Evolutionary conservation across 2,113 vertebrate species (phyloP).

Genomic region (Lasiurus borealis): DNA sequence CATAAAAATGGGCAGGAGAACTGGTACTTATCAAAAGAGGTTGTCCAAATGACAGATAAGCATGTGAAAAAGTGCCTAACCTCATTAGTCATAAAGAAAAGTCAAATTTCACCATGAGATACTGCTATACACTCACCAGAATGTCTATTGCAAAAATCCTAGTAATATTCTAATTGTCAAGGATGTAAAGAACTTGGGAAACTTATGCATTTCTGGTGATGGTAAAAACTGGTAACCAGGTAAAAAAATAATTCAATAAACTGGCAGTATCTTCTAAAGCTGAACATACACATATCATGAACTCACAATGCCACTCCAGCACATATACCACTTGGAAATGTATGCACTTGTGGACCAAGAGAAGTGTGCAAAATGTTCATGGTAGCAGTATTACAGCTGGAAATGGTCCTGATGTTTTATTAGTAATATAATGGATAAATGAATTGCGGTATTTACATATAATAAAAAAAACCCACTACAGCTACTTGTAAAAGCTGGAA

Average conservation of each 20-base stretch:
- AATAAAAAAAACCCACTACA: neutral
- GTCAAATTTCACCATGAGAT: neutral
- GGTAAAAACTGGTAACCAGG: neutral
- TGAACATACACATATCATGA: neutral
- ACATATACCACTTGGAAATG: neutral
- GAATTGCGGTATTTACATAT: neutral
- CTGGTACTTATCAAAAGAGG: neutral
- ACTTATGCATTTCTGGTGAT: neutral
- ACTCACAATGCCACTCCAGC: neutral
- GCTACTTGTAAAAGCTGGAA: neutral
- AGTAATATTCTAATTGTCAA: neutral
- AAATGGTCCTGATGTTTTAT: neutral
- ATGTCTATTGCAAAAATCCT: neutral
- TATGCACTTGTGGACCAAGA: neutral
- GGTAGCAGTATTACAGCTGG: neutral
- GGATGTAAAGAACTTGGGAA: neutral
- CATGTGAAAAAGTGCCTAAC: neutral
- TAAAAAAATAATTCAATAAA: neutral
- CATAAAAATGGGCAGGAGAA: neutral
- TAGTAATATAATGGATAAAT: neutral
- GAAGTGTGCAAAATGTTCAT: neutral
- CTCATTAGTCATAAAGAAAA: conserved; percentile 13
- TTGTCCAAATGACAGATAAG: neutral
- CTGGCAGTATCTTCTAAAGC: neutral
- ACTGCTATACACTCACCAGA: neutral